phyloP scores from a whole-genome alignment of 2,888 invertebrate species.

The Calameuta pallipes region DNA sequence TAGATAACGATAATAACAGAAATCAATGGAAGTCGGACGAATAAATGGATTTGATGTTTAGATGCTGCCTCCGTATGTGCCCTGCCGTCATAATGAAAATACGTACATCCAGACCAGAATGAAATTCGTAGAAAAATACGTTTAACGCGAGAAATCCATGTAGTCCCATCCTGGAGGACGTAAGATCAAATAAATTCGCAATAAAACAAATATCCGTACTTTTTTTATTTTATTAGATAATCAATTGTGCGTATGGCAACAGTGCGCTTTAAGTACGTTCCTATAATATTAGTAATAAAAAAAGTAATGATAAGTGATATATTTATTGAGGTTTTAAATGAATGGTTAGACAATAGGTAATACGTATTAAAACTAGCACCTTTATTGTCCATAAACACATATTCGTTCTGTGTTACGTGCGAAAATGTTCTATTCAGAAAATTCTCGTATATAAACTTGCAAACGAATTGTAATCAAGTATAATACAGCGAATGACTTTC shows the following conservation, averaged over 20 bases:
- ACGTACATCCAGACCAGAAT: conserved; percentile 2
- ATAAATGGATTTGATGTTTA: conserved; percentile 59
- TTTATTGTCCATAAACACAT: conserved; percentile 30
- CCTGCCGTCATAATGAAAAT: conserved; percentile 38
- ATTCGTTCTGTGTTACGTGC: conserved; percentile 11
- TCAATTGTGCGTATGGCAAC: background rate
- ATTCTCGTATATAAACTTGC: background rate
- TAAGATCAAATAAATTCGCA: conserved; percentile 47
- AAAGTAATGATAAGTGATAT: background rate
- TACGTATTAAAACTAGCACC: conserved; percentile 24
- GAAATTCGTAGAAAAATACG: background rate
- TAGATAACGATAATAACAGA: conserved; percentile 17
- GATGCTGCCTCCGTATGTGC: conserved; percentile 49
- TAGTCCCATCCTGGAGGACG: conserved; percentile 35
- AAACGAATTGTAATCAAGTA: background rate
- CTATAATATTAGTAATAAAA: background rate
- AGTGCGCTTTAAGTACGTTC: background rate
- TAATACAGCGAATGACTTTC: background rate
- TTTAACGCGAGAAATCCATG: conserved; percentile 27
- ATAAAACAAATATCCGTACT: conserved; percentile 31
- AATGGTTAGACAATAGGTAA: background rate
- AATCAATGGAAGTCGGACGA: conserved; percentile 40
- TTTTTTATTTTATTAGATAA: conserved; percentile 1
- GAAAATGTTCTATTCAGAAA: background rate
- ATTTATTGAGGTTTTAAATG: background rate